These are phyloP conservation scores for Paracanthobrama guichenoti DNA, from an alignment of 2,113 vertebrate genomes.

Conservation along the genomic window DNA sequence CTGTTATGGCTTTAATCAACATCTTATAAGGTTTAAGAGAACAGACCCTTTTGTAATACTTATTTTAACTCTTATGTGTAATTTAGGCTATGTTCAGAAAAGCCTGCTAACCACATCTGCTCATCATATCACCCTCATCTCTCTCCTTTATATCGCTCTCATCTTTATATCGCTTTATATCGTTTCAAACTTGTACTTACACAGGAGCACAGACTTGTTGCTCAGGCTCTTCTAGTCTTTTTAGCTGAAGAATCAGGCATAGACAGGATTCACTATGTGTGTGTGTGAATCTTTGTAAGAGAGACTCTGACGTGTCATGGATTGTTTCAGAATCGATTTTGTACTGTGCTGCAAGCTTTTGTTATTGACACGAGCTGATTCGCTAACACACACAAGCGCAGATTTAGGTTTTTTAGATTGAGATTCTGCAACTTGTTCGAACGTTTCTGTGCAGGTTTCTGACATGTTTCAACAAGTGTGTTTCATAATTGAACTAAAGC, in stretches of 20 bases:
- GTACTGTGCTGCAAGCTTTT: slow-evolving; percentile 30
- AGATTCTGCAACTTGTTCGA: slow-evolving; percentile 2
- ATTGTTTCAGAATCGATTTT: slow-evolving; percentile 17
- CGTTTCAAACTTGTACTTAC: neutral
- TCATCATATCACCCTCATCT: neutral
- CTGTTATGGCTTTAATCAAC: neutral
- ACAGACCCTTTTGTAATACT: neutral
- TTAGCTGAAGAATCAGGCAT: neutral
- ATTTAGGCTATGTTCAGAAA: neutral
- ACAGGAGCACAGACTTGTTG: no score
- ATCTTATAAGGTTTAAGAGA: neutral
- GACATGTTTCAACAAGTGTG: slow-evolving; percentile 30
- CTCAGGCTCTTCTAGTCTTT: neutral
- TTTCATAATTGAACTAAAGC: neutral
- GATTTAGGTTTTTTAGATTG: neutral
- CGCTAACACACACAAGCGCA: neutral
- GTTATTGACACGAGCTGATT: slow-evolving; percentile 21
- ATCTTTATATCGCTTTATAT: no score
- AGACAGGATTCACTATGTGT: neutral
- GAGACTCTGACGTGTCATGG: slow-evolving; percentile 4
- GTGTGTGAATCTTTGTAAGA: neutral
- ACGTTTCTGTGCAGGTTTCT: neutral
- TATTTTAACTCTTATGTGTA: neutral
- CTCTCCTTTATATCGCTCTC: neutral
- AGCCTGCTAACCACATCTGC: slow-evolving; percentile 34